A percentile compares a stretch with the other conserved stretches of the same genome.
Evolutionary conservation across 2,113 vertebrate genomes (phyloP).

Genomic region (Oophaga pumilio): DNA sequence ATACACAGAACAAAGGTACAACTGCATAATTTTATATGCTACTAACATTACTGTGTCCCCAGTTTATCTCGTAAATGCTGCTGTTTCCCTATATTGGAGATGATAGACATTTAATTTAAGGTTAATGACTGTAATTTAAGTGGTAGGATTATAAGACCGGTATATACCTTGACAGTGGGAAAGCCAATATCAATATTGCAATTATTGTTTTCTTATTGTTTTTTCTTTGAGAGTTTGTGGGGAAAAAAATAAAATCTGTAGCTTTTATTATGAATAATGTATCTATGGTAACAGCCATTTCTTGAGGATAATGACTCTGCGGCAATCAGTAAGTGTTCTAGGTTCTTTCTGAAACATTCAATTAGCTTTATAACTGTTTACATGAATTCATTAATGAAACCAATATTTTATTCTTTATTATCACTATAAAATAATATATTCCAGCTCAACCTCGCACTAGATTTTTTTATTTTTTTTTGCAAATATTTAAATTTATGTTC

Average conservation of each 20-base stretch:
- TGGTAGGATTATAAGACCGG: background rate
- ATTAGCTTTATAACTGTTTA: slow-evolving; percentile 44
- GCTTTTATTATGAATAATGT: slow-evolving; percentile 45
- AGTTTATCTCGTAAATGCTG: background rate
- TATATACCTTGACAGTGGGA: slow-evolving; percentile 4
- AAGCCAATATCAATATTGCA: slow-evolving; percentile 22
- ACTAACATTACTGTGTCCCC: background rate
- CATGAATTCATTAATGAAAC: slow-evolving; percentile 53
- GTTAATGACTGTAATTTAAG: slow-evolving; percentile 11
- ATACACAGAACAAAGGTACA: background rate
- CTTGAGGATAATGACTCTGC: slow-evolving; percentile 42
- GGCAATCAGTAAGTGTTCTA: slow-evolving; percentile 41
- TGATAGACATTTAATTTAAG: background rate
- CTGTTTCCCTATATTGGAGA: background rate
- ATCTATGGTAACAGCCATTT: slow-evolving; percentile 43
- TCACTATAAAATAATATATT: slow-evolving; percentile 20
- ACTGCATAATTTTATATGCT: background rate
- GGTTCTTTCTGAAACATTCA: slow-evolving; percentile 35
- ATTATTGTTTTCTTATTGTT: slow-evolving; percentile 27
- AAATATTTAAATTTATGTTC: slow-evolving; percentile 38
- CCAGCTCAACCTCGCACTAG: background rate
- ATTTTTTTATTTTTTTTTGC: slow-evolving; percentile 1
- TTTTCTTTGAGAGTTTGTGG: background rate
- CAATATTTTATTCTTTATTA: slow-evolving; percentile 50
- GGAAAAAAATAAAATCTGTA: background rate